Evolutionary conservation across 2,888 invertebrate species (phyloP), one percentile per base, ranked within the genome.

Genomic region (Brenthis hecate): DNA sequence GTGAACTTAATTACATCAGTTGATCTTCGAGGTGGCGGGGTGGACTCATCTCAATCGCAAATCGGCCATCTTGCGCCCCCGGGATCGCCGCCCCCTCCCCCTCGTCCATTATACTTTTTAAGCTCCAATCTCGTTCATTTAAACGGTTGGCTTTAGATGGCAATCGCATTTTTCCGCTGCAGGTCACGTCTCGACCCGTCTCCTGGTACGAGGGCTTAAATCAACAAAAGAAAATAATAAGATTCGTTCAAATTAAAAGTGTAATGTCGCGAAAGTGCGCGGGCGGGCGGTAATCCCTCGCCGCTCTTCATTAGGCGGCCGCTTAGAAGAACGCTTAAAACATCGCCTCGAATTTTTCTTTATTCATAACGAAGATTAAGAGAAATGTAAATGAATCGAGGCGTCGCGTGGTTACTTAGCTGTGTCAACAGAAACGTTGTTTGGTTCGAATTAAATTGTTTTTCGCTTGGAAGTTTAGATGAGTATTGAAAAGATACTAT

Each of bases 181-280:
- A 93, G 91, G 94, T 94, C 94, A 94, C 94, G 94, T 94, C 94
- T 89, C 91, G 92, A 86, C 86, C 87, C 89, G 92, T 93, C 93
- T 92, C 91, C 89, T 87, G 89, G 83, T 85, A 89, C 86, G 89
- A 91, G 93, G 92, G 94, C 94, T 93, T 94, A 94, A 94, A 94
- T 94, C 94, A 94, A 94, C 94, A 94, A 94, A 93, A 94, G 92
- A 92, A 92, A 93, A 93, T 93, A 94, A 94, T 94, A 94, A 94
- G 94, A 94, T 94, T 94, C 94, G 91, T 94, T 94, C 94, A 94
- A 94, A 95, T 95, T 94, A 95, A 95, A 95, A 94, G 94, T 94
- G 94, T 94, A 94, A 94, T 90, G 92, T 92, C 91, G 91, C 87
- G 89, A 89, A 87, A 90, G 87, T 86, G 85, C 85, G 85, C 78